Base-by-base conservation (phyloP, 2,888 invertebrate species). In the Choreutis nemorana region DNA sequence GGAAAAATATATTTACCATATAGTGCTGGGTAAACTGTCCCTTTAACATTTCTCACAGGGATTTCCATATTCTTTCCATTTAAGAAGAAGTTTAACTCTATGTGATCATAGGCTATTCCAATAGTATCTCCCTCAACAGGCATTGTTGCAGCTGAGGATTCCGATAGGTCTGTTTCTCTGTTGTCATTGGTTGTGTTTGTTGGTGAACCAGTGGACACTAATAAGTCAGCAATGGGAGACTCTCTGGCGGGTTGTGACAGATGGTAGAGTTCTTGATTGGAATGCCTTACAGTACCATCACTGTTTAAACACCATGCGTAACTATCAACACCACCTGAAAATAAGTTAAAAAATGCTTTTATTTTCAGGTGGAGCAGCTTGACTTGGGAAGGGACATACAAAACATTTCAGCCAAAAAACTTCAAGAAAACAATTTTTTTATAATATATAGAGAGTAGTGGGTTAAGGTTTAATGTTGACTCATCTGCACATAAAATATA, bases 301-400 rank as follows among this genome's bases (percentile, higher is more conserved):
- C 94, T 91, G 60, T 92, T 87, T 12, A 99, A 70, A 34, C 95
- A 91, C 97, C 98, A 99, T 10, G 95, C 94, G 45, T 94, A 90
- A 34, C 86, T 84, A 56, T 95, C 94, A 45, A 86, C 84, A 2
- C 97, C 97, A 28, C 97, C 90, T 62, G 65, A n/a, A n/a, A n/a
- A n/a, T n/a, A n/a, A n/a, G n/a, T n/a, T n/a, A n/a, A n/a, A n/a
- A n/a, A n/a, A n/a, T n/a, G n/a, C n/a, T n/a, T n/a, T n/a, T n/a
- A n/a, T n/a, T n/a, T n/a, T n/a, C n/a, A n/a, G n/a, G n/a, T n/a
- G n/a, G n/a, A n/a, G n/a, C n/a, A n/a, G n/a, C n/a, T n/a, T n/a
- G n/a, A n/a, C n/a, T n/a, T n/a, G n/a, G n/a, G n/a, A n/a, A n/a
- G n/a, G n/a, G n/a, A n/a, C n/a, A n/a, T n/a, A n/a, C n/a, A n/a